phyloP scores from a whole-genome alignment of 2,797 vertebrate species.

The Pseudochaenichthys georgianus region DNA sequence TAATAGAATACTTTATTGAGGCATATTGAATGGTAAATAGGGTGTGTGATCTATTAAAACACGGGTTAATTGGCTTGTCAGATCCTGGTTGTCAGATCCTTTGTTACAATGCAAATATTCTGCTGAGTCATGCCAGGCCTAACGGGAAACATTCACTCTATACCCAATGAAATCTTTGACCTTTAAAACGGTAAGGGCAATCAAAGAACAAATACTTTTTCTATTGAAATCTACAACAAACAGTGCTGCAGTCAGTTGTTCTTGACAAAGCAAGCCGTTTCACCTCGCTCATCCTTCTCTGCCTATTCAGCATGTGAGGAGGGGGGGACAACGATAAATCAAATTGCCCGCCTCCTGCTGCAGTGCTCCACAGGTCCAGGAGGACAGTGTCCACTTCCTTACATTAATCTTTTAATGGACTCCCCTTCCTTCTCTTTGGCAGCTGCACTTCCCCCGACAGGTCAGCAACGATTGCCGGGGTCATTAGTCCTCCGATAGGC shows the following conservation, averaged over 20 bases:
- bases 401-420: slow-evolving; percentile 89
- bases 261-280: slow-evolving; percentile 58
- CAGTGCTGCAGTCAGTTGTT: slow-evolving; percentile 34
- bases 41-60: slow-evolving; percentile 49
- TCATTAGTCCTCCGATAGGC: slow-evolving; percentile 83
- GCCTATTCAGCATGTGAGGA: slow-evolving; percentile 72
- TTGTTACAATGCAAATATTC: slow-evolving; percentile 45
- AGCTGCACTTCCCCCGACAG: slow-evolving; percentile 75
- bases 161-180: slow-evolving; percentile 18
- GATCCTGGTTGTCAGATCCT: slow-evolving; percentile 44
- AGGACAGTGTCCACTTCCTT: slow-evolving; percentile 85
- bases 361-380: slow-evolving; percentile 79
- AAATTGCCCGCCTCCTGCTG: slow-evolving; percentile 74
- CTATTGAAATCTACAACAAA: slow-evolving; percentile 38
- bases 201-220: slow-evolving; percentile 7
- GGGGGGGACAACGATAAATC: slow-evolving; percentile 73
- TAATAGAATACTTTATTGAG: slow-evolving; percentile 66
- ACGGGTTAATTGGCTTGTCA: slow-evolving; percentile 65
- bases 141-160: slow-evolving; percentile 39
- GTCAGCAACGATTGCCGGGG: slow-evolving; percentile 80
- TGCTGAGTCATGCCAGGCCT: slow-evolving; percentile 45
- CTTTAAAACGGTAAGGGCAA: slow-evolving; percentile 26
- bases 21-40: slow-evolving; percentile 64
- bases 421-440: slow-evolving; percentile 78
- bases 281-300: slow-evolving; percentile 63